Conservation (phyloP, 1,140 invertebrate genomes). For the Cephus cinctus region DNA sequence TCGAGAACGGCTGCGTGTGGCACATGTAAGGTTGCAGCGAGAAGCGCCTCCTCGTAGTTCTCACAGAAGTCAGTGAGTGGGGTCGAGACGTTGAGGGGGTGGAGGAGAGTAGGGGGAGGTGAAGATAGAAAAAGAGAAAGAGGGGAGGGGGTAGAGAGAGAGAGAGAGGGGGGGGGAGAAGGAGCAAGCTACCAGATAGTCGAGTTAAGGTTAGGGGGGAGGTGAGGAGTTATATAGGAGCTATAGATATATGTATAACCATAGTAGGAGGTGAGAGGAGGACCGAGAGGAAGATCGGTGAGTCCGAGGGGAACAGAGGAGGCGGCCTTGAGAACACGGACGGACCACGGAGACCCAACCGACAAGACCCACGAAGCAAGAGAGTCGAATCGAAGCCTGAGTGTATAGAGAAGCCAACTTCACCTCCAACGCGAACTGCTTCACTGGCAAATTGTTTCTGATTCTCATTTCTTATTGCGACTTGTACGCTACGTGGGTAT, state of each 20-base stretch:
- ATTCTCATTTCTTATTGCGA: slow-evolving; percentile 52
- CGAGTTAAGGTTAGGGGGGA: slow-evolving; percentile 20
- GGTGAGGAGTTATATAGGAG: slow-evolving; percentile 8
- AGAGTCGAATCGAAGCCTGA: no score
- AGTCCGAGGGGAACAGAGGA: slow-evolving; percentile 39
- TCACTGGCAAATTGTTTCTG: slow-evolving; percentile 49
- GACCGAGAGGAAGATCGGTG: slow-evolving; percentile 14
- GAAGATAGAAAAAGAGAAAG: slow-evolving; percentile 23
- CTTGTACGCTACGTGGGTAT: no score
- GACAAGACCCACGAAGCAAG: slow-evolving; percentile 29
- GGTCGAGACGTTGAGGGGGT: slow-evolving; percentile 17
- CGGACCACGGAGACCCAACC: slow-evolving; percentile 34
- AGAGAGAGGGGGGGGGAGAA: slow-evolving; percentile 13
- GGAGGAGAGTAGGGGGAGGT: slow-evolving; percentile 16
- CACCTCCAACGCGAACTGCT: slow-evolving; percentile 47
- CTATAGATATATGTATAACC: not conserved
- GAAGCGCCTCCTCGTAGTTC: slow-evolving; percentile 6
- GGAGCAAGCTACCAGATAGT: slow-evolving; percentile 4
- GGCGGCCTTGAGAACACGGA: slow-evolving; percentile 53
- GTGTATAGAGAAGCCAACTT: slow-evolving; percentile 44
- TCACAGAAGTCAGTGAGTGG: slow-evolving; percentile 12
- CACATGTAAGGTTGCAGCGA: no score
- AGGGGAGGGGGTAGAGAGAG: slow-evolving; percentile 21
- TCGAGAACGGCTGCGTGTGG: not conserved
- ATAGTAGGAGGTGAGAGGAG: slow-evolving; percentile 13